These are phyloP conservation scores for Saccostrea echinata DNA, from an alignment of 1,140 invertebrate species.

Conservation along the genomic window DNA sequence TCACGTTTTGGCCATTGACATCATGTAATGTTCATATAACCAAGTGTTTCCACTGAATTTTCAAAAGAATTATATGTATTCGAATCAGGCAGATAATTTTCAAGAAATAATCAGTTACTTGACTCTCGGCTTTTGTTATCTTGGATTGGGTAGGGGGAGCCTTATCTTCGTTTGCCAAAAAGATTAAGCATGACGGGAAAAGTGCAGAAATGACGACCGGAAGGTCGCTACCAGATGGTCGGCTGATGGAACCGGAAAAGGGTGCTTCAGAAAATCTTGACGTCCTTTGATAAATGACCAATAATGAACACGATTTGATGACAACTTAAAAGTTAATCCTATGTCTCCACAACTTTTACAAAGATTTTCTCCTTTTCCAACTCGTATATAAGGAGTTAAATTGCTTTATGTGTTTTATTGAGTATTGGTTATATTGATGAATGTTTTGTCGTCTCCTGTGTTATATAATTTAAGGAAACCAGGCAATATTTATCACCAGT, in stretches of 20 bases:
- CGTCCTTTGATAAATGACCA: constrained; percentile 10
- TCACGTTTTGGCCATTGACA: neutral
- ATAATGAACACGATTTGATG: neutral
- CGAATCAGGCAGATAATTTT: neutral
- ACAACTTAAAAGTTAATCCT: neutral
- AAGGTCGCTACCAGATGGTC: neutral
- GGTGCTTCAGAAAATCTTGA: constrained; percentile 5
- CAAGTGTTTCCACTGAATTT: neutral
- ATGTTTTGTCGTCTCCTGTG: too few species aligned
- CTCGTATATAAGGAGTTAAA: too few species aligned
- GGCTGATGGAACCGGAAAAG: neutral
- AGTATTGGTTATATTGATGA: too few species aligned
- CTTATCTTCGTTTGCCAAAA: constrained; percentile 26
- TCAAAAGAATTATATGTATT: neutral
- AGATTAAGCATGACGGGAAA: constrained; percentile 26
- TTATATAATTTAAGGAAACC: too few species aligned
- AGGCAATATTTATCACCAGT: too few species aligned
- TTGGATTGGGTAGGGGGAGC: constrained; percentile 19
- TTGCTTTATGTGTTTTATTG: too few species aligned
- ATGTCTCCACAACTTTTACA: neutral
- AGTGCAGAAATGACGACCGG: neutral
- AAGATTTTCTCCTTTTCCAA: too few species aligned
- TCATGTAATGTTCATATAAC: neutral
- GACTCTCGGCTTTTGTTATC: neutral
- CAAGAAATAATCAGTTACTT: neutral